Evolutionary conservation across 2,113 vertebrate species (phyloP).

Genomic region (Prionailurus bengalensis): DNA sequence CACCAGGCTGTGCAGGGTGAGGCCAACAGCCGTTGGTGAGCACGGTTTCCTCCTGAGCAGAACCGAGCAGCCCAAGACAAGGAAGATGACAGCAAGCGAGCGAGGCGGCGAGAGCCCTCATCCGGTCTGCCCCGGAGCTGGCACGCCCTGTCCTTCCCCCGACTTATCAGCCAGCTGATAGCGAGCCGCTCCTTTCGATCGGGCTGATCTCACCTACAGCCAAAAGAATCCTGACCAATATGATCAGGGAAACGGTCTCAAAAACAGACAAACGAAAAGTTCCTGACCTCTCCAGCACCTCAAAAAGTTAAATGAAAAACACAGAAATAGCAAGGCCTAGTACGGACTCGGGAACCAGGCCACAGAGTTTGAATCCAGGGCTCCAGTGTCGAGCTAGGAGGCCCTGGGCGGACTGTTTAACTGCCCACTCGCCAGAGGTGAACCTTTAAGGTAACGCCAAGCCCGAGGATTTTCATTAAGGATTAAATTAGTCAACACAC

Average conservation of each 20-base stretch:
- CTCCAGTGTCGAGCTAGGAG: not conserved
- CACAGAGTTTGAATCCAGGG: not conserved
- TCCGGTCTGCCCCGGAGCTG: not conserved
- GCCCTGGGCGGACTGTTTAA: not conserved
- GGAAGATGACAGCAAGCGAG: not conserved
- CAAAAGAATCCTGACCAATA: conserved; percentile 4
- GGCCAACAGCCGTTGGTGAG: not conserved
- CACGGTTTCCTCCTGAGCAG: not conserved
- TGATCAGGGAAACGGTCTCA: not conserved
- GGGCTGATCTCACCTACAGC: not conserved
- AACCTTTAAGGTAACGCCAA: not conserved
- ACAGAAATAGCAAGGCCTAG: not conserved
- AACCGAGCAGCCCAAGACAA: not conserved
- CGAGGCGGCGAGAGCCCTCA: not conserved
- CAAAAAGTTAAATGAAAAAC: conserved; percentile 39
- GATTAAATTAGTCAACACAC: not conserved
- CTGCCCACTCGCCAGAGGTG: not conserved
- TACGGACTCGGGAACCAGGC: not conserved
- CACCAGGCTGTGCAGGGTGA: not conserved
- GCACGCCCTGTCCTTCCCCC: not conserved
- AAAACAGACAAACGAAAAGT: not conserved
- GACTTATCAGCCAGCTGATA: not conserved
- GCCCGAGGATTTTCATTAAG: not conserved
- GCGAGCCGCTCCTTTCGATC: not conserved
- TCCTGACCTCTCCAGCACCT: not conserved